Evolutionary conservation across 2,888 invertebrate species (phyloP).

Genomic region (Drosophila antonietae): DNA sequence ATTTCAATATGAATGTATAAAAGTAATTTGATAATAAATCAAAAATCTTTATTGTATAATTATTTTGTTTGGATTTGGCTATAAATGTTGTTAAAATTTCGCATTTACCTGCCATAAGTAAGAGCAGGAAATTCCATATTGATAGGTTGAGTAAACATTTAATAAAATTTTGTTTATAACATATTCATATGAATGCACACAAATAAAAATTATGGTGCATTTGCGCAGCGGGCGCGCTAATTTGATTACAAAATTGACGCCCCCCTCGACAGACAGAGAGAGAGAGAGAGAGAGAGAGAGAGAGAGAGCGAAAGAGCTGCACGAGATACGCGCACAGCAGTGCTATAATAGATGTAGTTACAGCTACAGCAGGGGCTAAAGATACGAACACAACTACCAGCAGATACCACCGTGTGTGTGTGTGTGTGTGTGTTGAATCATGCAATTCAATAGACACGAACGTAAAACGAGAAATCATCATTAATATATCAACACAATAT

Average conservation of each 20-base stretch:
- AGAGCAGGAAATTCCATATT: conserved; percentile 29
- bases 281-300: too few relatives aligned
- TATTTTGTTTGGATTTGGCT: conserved; percentile 14
- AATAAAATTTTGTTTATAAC: conserved; percentile 47
- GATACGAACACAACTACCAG: conserved; percentile 38
- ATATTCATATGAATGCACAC: conserved; percentile 14
- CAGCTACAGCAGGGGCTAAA: conserved; percentile 19
- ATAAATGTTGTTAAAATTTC: conserved; percentile 32
- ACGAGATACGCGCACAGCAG: conserved; percentile 31
- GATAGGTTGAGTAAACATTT: conserved; percentile 54
- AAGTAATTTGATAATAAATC: background rate
- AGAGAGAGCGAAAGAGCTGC: conserved; percentile 20
- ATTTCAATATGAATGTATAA: background rate
- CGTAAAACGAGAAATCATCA: conserved; percentile 77
- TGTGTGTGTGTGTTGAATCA: conserved; percentile 61
- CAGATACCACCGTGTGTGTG: conserved; percentile 52
- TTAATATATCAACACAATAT: conserved; percentile 76
- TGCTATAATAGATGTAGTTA: conserved; percentile 38
- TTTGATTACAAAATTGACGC: conserved; percentile 75
- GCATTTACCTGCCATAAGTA: conserved; percentile 58
- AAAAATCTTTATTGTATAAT: conserved; percentile 21
- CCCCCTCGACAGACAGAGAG: conserved; percentile 16
- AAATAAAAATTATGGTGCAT: conserved; percentile 59
- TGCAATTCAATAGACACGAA: conserved; percentile 78
- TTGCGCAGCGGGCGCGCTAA: conserved; percentile 71